Conservation (phyloP, 1,140 invertebrate species). For the Caenorhabditis elegans region DNA sequence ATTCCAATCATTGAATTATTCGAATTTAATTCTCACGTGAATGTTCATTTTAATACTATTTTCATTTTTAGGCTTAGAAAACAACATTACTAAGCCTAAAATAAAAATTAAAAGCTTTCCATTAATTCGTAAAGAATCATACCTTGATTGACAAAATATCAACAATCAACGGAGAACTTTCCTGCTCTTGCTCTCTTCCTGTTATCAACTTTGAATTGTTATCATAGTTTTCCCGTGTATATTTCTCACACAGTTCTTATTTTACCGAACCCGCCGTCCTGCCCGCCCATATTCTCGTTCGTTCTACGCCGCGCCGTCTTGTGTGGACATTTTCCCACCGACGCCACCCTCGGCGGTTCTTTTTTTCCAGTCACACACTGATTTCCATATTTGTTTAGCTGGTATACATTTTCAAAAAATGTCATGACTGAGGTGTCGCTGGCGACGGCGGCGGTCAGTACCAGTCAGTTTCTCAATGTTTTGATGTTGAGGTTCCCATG, state of each 20-base stretch:
- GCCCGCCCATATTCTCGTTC: neutral
- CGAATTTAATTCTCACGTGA: no score
- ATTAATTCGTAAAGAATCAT: no score
- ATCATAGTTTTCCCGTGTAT: neutral
- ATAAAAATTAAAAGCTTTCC: no score
- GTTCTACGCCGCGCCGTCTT: neutral
- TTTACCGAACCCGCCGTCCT: neutral
- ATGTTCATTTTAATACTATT: no score
- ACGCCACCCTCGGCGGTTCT: no score
- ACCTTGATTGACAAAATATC: neutral
- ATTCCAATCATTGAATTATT: no score
- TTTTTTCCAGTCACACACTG: neutral
- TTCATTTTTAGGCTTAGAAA: no score
- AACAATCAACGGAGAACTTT: neutral
- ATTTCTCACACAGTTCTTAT: neutral
- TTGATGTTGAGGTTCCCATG: no score
- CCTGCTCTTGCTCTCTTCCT: neutral
- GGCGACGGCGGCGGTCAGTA: neutral
- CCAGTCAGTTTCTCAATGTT: neutral
- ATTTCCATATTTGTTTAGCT: constrained; percentile 31
- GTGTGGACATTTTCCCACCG: neutral
- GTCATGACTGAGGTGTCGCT: neutral
- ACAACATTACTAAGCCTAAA: no score
- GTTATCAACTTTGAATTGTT: constrained; percentile 10
- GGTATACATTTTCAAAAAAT: constrained; percentile 28